Conservation (phyloP, 2,113 vertebrate genomes). For the Tringa solitaria region DNA sequence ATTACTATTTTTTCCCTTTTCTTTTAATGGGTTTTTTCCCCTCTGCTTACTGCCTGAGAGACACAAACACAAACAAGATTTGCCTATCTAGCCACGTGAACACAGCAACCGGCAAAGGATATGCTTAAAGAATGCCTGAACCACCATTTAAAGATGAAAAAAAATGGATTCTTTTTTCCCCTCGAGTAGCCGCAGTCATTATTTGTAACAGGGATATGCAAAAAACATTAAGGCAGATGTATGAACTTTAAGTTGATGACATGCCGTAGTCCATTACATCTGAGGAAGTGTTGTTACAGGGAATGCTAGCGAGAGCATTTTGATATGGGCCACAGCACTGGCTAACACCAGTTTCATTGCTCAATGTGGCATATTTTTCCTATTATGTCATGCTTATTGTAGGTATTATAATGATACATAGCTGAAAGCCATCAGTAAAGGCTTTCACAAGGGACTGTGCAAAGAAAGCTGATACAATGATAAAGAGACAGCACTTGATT, state of each 20-base stretch:
- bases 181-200: not conserved
- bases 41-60: not conserved
- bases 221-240: slow-evolving; percentile 46
- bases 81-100: not conserved
- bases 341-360: slow-evolving; percentile 24
- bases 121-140: not conserved
- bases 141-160: not conserved
- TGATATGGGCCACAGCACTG: slow-evolving; percentile 14
- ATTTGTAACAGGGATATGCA: slow-evolving; percentile 1
- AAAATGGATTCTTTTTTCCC: not conserved
- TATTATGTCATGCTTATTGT: slow-evolving; percentile 28
- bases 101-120: not conserved
- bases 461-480: slow-evolving; percentile 51
- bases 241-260: slow-evolving; percentile 13
- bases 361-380: slow-evolving; percentile 35
- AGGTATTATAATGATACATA: slow-evolving; percentile 36
- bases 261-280: slow-evolving; percentile 10
- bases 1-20: not conserved
- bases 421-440: slow-evolving; percentile 48
- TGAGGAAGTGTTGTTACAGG: slow-evolving; percentile 35
- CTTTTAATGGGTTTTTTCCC: not conserved
- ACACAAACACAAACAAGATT: not conserved
- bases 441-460: not conserved
- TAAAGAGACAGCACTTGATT: slow-evolving; percentile 50
- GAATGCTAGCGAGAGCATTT: slow-evolving; percentile 1